Evolutionary conservation across 2,113 vertebrate genomes (phyloP), one percentile per base, ranked within the genome.

Genomic region (Corynorhinus townsendii): DNA sequence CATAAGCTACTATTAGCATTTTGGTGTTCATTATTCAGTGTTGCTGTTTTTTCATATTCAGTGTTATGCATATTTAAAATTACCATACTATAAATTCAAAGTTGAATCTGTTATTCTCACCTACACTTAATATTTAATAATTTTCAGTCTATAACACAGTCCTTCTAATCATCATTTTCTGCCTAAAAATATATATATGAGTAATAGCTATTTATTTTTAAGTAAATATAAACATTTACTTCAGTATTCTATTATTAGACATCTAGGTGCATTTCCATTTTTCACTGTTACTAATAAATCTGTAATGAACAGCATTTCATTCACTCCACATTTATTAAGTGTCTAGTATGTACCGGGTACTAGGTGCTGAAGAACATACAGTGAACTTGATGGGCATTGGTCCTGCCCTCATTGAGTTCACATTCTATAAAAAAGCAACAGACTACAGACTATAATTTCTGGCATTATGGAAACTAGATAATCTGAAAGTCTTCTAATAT

Each of bases 71-170:
- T 59, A 89, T 76, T 96, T 94, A 62, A 77, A 95, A 45, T 87
- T 90, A 71, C 10, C 19, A 77, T 68, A 90, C 1, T 72, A 64
- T 76, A 93, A 81, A 96, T 77, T 96, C 16, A 95, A 95, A 89
- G 59, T 28, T 83, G 49, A 95, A 75, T 80, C 26, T 80, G 40
- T 91, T n/a, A 47, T 49, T 90, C 90, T 95, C 71, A 94, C 35
- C 64, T 94, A 83, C 2, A 91, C 10, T 91, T 77, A 86, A 85
- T 77, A 38, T 76, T 90, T 92, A 82, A 52, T 95, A 82, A 73
- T 66, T 95, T 96, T 94, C 77, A 82, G 17, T 62, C 52, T 93
- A 81, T 47, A 64, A 56, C 54, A 68, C 4, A 82, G n/a, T 43
- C 47, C 20, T 95, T 28, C 16, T 85, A 86, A 90, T 56, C 4